Conservation (phyloP, 2,113 vertebrate species). For the Cacatua alba region DNA sequence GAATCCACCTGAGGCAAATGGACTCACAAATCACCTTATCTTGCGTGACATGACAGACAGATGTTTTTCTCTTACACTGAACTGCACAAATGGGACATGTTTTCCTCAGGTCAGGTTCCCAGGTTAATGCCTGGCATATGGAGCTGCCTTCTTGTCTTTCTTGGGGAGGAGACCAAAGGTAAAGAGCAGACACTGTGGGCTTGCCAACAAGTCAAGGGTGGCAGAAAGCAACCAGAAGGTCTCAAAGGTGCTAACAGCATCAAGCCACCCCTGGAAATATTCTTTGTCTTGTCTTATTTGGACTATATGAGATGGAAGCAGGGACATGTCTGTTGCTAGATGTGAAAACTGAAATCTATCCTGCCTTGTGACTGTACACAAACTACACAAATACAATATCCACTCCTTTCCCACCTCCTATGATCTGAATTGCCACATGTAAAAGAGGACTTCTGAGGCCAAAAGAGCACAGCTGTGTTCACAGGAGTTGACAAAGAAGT, state of each 20-base stretch:
- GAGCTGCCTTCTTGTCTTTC: background rate
- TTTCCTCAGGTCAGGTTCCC: background rate
- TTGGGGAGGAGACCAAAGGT: background rate
- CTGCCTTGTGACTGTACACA: background rate
- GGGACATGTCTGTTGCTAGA: background rate
- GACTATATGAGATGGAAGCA: background rate
- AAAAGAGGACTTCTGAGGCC: background rate
- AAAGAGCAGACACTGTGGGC: background rate
- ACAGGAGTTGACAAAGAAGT: background rate
- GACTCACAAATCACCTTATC: constrained; percentile 58
- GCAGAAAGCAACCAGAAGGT: background rate
- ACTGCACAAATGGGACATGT: constrained; percentile 32
- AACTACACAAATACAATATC: background rate
- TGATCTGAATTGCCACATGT: background rate
- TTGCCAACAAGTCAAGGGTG: background rate
- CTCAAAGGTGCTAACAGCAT: background rate
- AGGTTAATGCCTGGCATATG: constrained; percentile 18
- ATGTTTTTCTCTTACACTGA: constrained; percentile 21
- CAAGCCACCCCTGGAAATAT: background rate
- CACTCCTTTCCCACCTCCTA: background rate
- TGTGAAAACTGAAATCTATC: background rate
- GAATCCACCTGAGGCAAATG: constrained; percentile 30
- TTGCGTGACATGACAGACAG: background rate
- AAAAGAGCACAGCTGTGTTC: background rate
- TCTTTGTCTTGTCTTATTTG: background rate